These are phyloP conservation scores for Strix aluco DNA, from an alignment of 2,113 vertebrate genomes.

Conservation along the genomic window DNA sequence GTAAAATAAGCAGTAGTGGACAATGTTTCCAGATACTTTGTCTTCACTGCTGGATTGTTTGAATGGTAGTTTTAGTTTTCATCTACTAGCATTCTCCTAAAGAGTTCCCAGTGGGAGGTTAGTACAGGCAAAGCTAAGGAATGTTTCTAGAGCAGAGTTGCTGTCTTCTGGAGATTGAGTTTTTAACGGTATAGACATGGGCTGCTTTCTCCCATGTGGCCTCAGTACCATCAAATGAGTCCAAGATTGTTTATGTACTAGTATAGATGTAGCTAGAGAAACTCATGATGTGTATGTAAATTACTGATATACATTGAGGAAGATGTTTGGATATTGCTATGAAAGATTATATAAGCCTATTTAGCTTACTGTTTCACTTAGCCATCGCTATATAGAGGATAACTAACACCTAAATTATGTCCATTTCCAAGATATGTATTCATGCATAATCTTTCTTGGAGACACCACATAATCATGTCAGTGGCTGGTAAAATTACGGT, in stretches of 20 bases:
- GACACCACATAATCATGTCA: not conserved
- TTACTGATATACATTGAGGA: not conserved
- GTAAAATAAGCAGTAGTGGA: not conserved
- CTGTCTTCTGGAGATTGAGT: not conserved
- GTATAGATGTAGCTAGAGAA: not conserved
- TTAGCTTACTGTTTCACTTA: not conserved
- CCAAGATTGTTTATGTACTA: not conserved
- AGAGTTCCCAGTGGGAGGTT: not conserved
- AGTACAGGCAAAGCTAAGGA: not conserved
- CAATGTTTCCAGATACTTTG: not conserved
- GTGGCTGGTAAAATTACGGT: not conserved
- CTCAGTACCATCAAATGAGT: not conserved
- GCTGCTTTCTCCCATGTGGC: not conserved
- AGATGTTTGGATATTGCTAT: not conserved
- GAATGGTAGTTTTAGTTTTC: not conserved
- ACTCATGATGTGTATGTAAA: not conserved
- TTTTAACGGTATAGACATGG: not conserved
- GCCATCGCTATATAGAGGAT: not conserved
- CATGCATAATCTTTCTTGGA: not conserved
- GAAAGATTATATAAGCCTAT: not conserved
- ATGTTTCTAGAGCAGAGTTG: not conserved
- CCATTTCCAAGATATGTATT: not conserved
- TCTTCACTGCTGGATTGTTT: not conserved
- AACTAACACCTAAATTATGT: not conserved
- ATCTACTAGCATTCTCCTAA: not conserved